Evolutionary conservation across 2,888 invertebrate genomes (phyloP), one percentile per base, ranked within the genome.

Genomic region (Tetrapedia diversipes): DNA sequence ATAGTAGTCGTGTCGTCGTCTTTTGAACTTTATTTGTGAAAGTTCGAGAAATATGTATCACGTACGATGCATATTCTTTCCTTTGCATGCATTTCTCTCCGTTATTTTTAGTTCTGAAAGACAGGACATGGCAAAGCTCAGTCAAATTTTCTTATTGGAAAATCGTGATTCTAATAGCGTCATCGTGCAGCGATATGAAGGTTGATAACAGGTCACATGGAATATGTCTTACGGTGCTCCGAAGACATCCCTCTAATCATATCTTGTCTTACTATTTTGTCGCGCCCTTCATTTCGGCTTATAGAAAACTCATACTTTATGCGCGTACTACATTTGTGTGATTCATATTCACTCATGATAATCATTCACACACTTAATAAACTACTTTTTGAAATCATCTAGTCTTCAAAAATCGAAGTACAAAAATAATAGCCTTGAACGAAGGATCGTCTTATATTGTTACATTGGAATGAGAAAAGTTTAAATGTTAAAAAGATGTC

Each of bases 1-100:
- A 45, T 32, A 32, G 53, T 57, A 63, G 29, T 68, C 63, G 51
- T 43, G 49, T 60, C 29, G 22, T 65, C 56, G 41, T 75, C 49
- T 49, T 73, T 59, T 10, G 43, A 75, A 49, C 59, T 64, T 60
- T 54, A 66, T 34, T 61, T 32, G 39, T 16, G 19, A 66, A 72
- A 57, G 43, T 77, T 65, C 54, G 19, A 45, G 39, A 54, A 69
- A 65, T 29, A 39, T 51, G 61, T 76, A 61, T 76, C 49, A 19
- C 78, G 47, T 64, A 39, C 47, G 65, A 53, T 29, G 56, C 79
- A 65, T 65, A 67, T 64, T 61, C 59, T 69, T 60, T 63, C 76
- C 79, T 66, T 79, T 79, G 80, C 80, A 79, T 79, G 80, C 53
- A 29, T 80, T 61, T 68, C 63, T 73, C 76, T 68, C 53, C 67